Evolutionary conservation across 1,140 invertebrate genomes (phyloP).

Genomic region (fruit fly (Drosophila melanogaster)): DNA sequence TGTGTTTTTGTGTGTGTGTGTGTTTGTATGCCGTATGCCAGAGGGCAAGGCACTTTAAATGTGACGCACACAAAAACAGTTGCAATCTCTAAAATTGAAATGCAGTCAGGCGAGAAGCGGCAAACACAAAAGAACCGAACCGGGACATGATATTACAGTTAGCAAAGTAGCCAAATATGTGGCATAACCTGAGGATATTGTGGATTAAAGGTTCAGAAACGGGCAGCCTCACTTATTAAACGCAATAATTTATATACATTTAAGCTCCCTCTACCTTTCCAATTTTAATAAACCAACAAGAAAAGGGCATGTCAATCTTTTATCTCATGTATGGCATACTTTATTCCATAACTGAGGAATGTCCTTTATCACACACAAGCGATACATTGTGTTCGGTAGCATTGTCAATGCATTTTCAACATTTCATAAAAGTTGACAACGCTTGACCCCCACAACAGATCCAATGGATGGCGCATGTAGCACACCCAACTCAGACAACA

Average conservation of each 20-base stretch:
- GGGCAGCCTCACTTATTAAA: too few species aligned
- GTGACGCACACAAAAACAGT: conserved; percentile 49
- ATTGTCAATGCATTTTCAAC: conserved; percentile 48
- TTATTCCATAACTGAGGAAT: background rate
- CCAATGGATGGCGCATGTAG: conserved; percentile 5
- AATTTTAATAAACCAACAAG: conserved; percentile 4
- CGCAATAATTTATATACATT: background rate
- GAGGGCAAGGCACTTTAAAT: conserved; percentile 69
- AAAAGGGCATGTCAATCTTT: background rate
- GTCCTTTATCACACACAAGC: conserved; percentile 11
- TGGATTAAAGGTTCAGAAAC: too few species aligned
- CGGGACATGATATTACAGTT: conserved; percentile 11
- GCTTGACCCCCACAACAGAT: conserved; percentile 56
- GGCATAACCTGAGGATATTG: background rate
- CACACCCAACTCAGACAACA: conserved; percentile 4
- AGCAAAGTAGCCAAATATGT: conserved; percentile 1
- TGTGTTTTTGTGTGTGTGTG: conserved; percentile 35
- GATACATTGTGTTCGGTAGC: conserved; percentile 28
- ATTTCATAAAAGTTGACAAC: conserved; percentile 41
- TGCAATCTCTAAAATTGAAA: conserved; percentile 65
- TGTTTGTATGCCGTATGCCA: conserved; percentile 37
- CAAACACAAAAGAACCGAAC: conserved; percentile 24
- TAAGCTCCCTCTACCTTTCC: background rate
- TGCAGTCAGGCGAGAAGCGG: conserved; percentile 40
- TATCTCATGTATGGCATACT: background rate